These are phyloP conservation scores for Poeciliopsis occidentalis DNA, from an alignment of 2,113 vertebrate species.

Conservation along the genomic window DNA sequence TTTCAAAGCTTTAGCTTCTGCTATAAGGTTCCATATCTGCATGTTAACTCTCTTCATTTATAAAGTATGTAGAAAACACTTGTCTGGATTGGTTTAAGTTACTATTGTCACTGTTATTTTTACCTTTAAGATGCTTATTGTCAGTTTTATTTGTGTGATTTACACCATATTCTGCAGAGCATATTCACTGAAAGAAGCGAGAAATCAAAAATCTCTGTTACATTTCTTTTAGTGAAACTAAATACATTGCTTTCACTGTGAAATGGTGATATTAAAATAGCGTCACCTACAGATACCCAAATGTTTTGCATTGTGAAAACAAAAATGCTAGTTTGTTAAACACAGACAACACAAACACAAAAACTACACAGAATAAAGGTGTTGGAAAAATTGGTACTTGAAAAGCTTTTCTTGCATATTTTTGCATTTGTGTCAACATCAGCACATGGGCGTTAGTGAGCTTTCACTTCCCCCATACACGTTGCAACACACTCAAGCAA, in stretches of 20 bases:
- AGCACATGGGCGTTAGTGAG: too few species aligned
- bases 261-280: neutral
- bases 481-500: neutral
- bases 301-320: neutral
- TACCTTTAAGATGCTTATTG: too few species aligned
- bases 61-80: too few species aligned
- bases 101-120: neutral
- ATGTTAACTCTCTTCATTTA: too few species aligned
- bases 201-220: too few species aligned
- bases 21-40: too few species aligned
- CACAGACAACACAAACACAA: neutral
- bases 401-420: neutral
- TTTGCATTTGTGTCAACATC: neutral
- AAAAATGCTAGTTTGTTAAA: too few species aligned
- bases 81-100: neutral
- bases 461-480: neutral
- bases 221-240: too few species aligned
- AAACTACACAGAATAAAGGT: neutral
- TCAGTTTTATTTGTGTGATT: too few species aligned
- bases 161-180: neutral
- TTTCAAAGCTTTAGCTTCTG: too few species aligned
- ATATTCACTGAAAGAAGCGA: neutral
- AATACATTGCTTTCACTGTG: too few species aligned
- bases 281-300: neutral
- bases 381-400: too few species aligned